phyloP scores from a whole-genome alignment of 1,140 invertebrate species.

The Sipha flava region DNA sequence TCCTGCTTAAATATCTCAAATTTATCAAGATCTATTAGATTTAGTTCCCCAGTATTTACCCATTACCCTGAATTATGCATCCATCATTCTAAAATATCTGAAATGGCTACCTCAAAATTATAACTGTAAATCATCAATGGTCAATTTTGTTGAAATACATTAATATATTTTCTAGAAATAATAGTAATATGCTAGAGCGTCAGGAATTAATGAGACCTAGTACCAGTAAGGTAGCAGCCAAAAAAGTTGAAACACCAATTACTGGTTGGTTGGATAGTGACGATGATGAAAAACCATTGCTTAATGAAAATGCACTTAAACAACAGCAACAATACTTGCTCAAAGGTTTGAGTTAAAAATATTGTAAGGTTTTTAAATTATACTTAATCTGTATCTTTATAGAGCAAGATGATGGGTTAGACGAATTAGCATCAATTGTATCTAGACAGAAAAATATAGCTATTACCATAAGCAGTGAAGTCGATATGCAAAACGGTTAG shows the following conservation, averaged over 20 bases:
- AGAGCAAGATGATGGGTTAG: conserved; percentile 70
- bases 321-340: not conserved
- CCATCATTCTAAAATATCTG: too few relatives aligned
- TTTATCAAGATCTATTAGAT: too few relatives aligned
- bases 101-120: too few relatives aligned
- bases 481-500: conserved; percentile 68
- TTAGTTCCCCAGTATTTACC: too few relatives aligned
- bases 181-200: not conserved
- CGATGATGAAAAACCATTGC: conserved; percentile 11
- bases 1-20: too few relatives aligned
- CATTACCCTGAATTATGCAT: too few relatives aligned
- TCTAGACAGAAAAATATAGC: conserved; percentile 68
- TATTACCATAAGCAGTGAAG: conserved; percentile 63
- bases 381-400: conserved; percentile 35
- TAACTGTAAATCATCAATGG: too few relatives aligned
- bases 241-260: not conserved
- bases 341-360: not conserved
- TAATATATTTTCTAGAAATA: not conserved
- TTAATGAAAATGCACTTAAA: not conserved
- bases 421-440: conserved; percentile 65
- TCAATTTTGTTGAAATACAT: too few relatives aligned
- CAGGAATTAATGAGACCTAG: conserved; percentile 5
- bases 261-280: conserved; percentile 18
- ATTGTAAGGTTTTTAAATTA: not conserved
- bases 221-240: not conserved